These are phyloP conservation scores for Chondrilla cf. caribensis DNA, from an alignment of 37 sponge, comb jelly and placozoan genomes.

Conservation along the genomic window DNA sequence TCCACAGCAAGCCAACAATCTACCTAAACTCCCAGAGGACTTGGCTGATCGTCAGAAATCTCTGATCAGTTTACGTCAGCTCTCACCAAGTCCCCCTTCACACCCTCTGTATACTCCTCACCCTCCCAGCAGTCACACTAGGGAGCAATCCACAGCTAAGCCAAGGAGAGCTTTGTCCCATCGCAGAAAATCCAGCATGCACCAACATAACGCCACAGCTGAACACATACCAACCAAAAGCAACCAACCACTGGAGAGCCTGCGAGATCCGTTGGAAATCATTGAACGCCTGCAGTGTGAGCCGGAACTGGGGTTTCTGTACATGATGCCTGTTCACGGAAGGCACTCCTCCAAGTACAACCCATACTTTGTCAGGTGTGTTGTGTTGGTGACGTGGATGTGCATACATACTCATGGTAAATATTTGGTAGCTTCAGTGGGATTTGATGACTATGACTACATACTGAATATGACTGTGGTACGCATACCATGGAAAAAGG, in stretches of 20 bases:
- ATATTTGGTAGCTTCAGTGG: no score
- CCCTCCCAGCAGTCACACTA: not conserved
- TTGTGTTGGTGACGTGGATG: no score
- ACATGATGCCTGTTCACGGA: conserved; percentile 74
- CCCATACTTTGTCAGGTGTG: conserved; percentile 87
- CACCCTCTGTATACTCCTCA: not conserved
- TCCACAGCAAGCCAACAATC: not conserved
- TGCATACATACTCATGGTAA: no score
- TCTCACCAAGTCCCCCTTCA: conserved; percentile 7
- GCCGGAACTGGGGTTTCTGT: conserved; percentile 92
- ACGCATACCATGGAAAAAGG: no score
- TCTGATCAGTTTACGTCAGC: not conserved
- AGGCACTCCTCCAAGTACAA: conserved; percentile 71
- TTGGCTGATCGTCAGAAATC: conserved; percentile 6
- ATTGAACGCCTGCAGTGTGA: conserved; percentile 70
- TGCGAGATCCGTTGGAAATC: conserved; percentile 81
- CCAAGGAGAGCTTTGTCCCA: not conserved
- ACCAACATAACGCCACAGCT: conserved; percentile 23
- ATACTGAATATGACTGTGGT: no score
- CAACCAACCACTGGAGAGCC: conserved; percentile 52
- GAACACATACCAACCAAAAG: conserved; percentile 37
- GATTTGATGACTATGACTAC: no score
- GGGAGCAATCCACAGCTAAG: not conserved
- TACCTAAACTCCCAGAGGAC: conserved; percentile 11
- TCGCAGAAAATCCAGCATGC: conserved; percentile 14